Conservation (phyloP, 2,797 vertebrate genomes). For the Coreius guichenoti region DNA sequence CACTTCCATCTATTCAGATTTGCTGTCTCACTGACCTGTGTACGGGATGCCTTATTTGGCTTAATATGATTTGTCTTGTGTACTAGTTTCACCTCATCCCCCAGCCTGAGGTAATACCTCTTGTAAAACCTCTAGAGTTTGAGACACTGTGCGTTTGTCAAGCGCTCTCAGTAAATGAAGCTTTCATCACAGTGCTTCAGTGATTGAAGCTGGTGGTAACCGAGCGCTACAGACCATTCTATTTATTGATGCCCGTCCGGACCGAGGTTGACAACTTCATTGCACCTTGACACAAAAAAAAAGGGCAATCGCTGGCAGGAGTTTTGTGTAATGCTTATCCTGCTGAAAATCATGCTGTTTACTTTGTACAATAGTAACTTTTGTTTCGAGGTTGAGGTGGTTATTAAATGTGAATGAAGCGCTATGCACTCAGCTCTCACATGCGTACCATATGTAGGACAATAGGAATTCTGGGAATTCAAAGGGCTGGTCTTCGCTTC, state of each 20-base stretch:
- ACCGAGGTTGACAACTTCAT: constrained; percentile 55
- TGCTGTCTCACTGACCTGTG: constrained; percentile 28
- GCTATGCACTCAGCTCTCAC: constrained; percentile 51
- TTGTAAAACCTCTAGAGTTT: constrained; percentile 30
- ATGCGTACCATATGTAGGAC: constrained; percentile 39
- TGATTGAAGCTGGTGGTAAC: constrained; percentile 56
- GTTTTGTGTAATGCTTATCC: constrained; percentile 52
- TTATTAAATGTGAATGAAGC: constrained; percentile 59
- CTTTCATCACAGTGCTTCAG: constrained; percentile 43
- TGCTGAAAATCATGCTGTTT: constrained; percentile 36
- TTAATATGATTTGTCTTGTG: constrained; percentile 70
- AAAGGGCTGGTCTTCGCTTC: neutral
- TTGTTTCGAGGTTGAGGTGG: constrained; percentile 44
- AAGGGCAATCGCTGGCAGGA: constrained; percentile 21
- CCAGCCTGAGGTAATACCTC: constrained; percentile 13
- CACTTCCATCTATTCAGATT: constrained; percentile 14
- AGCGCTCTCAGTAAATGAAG: constrained; percentile 33
- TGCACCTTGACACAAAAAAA: constrained; percentile 43
- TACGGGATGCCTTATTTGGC: constrained; percentile 65
- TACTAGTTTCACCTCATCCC: constrained; percentile 59
- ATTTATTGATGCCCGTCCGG: constrained; percentile 46
- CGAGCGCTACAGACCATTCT: constrained; percentile 44
- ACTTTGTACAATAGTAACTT: constrained; percentile 29
- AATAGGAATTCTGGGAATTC: constrained; percentile 7
- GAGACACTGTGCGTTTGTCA: constrained; percentile 29